Evolutionary conservation across 2,113 vertebrate genomes (phyloP), one percentile per base, ranked within the genome.

Genomic region (Amphiprion percula): DNA sequence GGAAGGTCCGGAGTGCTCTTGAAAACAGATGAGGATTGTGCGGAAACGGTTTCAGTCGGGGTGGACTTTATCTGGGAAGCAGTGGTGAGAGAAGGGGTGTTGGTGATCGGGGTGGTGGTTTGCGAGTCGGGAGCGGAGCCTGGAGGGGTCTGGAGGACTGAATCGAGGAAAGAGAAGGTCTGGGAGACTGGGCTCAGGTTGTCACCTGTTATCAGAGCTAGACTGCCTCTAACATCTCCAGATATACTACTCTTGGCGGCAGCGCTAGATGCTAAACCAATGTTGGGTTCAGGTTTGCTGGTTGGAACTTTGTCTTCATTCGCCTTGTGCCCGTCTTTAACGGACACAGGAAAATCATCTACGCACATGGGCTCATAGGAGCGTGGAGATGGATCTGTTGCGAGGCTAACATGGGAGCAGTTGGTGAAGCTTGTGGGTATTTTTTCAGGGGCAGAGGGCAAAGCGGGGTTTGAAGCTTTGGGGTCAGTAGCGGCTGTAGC

Each of bases 151-250:
- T 92, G 94, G 14, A 94, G 93, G 63, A 93, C 91, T 37, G 94
- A 94, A 85, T 94, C 94, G 7, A 94, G 89, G 74, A 94, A 94
- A 58, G 93, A 93, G 79, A 94, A 93, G 23, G 92, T 93, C 84
- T 93, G 92, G 33, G 93, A 93, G 64, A 94, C 91, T 10, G 92
- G 92, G 78, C 93, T 94, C 39, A 94, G 87, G 72, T 90, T 93
- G 37, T 91, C 88, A 17, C 90, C 90, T 1, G 88, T 75, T 83
- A 89, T 71, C 49, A 91, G 47, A 2, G 82, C 82, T 28, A 93
- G 53, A 74, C 88, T 88, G 44, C 62, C 24, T 9, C 75, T 64
- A 21, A 47, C 70, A 60, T 88, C 83, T 3, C 63, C 90, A 47
- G 55, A 54, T 64, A 63, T 14, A 33, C 64, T 30, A 14, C 8